These are phyloP conservation scores for Merluccius polli DNA, from an alignment of 2,797 vertebrate genomes.

Conservation along the genomic window DNA sequence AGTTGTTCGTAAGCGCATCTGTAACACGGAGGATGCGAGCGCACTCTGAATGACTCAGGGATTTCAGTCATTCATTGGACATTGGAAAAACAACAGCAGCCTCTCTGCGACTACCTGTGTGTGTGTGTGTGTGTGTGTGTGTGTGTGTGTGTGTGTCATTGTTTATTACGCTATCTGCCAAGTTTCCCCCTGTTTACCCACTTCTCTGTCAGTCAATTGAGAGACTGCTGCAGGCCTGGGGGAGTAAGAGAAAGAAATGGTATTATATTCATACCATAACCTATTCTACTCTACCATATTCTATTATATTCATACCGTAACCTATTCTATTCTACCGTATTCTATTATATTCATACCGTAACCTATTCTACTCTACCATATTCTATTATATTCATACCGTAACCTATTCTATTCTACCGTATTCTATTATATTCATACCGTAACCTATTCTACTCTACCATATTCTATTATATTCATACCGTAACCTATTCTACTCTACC, in stretches of 20 bases:
- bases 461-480: background rate
- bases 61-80: constrained; percentile 31
- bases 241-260: background rate
- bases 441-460: too few relatives aligned
- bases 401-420: too few relatives aligned
- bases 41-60: constrained; percentile 29
- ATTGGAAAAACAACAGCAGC: background rate
- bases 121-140: too few relatives aligned
- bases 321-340: background rate
- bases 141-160: background rate
- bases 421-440: too few relatives aligned
- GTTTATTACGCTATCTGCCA: background rate
- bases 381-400: too few relatives aligned
- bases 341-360: background rate
- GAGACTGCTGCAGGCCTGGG: background rate
- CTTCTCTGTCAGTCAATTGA: background rate
- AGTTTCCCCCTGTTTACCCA: background rate
- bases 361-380: too few relatives aligned
- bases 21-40: constrained; percentile 20
- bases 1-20: constrained; percentile 18
- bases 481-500: background rate
- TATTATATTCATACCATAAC: background rate
- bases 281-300: background rate
- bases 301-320: background rate
- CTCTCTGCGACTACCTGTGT: background rate